phyloP scores from a whole-genome alignment of 2,888 invertebrate species.

The Leucophenga maculata region DNA sequence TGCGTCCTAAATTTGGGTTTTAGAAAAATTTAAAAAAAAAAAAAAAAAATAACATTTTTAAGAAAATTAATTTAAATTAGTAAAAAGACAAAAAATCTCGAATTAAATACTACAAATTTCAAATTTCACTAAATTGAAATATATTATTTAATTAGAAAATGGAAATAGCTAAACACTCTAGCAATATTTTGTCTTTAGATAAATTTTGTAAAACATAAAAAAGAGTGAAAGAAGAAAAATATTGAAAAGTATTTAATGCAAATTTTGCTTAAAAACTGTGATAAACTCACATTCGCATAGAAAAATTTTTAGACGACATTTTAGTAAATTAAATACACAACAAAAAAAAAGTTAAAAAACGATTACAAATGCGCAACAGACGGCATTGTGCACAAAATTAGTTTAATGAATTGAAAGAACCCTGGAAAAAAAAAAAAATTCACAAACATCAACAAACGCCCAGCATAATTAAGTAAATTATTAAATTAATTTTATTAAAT shows the following conservation, averaged over 20 bases:
- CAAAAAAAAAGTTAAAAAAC: slow-evolving; percentile 1
- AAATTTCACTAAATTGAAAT: not conserved
- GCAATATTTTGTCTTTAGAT: no score
- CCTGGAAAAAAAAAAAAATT: not conserved
- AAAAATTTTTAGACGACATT: not conserved
- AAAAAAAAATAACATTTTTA: not conserved
- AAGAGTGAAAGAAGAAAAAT: not conserved
- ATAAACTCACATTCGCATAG: slow-evolving; percentile 45
- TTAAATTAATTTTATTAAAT: not conserved
- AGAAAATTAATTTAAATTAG: no score
- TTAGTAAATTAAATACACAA: not conserved
- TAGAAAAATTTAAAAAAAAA: not conserved
- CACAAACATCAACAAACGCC: no score
- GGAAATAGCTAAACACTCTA: not conserved
- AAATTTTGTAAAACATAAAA: no score
- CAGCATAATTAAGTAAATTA: no score
- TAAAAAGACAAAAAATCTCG: no score
- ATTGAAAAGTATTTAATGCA: slow-evolving; percentile 22
- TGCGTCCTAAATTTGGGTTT: no score
- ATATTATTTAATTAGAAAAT: slow-evolving; percentile 36
- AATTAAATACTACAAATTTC: no score
- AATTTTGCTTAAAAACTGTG: slow-evolving; percentile 44
- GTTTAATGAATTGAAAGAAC: not conserved
- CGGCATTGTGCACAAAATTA: not conserved
- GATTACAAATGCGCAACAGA: not conserved